A percentile compares a stretch with the other conserved stretches of the same genome.
phyloP scores from a whole-genome alignment of 1,140 invertebrate species.

The Chrysopa pallens region DNA sequence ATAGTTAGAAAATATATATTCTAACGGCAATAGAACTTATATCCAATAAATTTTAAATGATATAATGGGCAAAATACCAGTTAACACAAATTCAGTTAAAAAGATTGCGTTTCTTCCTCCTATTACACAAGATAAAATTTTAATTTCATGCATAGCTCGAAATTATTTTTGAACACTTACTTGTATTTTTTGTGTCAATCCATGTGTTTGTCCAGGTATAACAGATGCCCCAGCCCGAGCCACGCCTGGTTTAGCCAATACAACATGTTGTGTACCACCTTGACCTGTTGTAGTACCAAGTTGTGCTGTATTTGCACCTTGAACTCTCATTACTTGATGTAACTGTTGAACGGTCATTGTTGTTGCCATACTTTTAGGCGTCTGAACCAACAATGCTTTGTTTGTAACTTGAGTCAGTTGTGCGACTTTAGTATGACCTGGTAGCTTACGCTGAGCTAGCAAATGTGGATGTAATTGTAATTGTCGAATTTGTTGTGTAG shows the following conservation, averaged over 20 bases:
- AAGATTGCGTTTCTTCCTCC: too few relatives aligned
- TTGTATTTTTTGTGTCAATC: slow-evolving; percentile 20
- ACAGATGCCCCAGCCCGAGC: slow-evolving; percentile 10
- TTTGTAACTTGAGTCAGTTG: slow-evolving; percentile 29
- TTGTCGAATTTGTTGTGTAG: slow-evolving; percentile 44
- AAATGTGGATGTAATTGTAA: slow-evolving; percentile 49
- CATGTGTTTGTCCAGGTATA: slow-evolving; percentile 14
- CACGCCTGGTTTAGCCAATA: background rate
- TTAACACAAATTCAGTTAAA: too few relatives aligned
- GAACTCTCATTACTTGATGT: slow-evolving; percentile 54
- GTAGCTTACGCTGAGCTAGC: slow-evolving; percentile 36
- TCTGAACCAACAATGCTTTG: slow-evolving; percentile 39
- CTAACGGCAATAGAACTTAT: too few relatives aligned
- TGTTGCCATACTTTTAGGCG: slow-evolving; percentile 36
- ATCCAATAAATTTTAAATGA: too few relatives aligned
- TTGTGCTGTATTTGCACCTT: slow-evolving; percentile 11
- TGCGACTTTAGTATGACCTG: slow-evolving; percentile 34
- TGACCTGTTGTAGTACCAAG: slow-evolving; percentile 5
- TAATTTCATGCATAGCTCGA: too few relatives aligned
- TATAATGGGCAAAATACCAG: too few relatives aligned
- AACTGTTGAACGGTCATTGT: slow-evolving; percentile 59
- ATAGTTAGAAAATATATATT: too few relatives aligned
- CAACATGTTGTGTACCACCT: background rate
- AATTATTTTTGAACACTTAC: slow-evolving; percentile 7
- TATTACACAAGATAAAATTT: too few relatives aligned